Conservation (phyloP, 2,888 invertebrate species). For the Athalia cordata region DNA sequence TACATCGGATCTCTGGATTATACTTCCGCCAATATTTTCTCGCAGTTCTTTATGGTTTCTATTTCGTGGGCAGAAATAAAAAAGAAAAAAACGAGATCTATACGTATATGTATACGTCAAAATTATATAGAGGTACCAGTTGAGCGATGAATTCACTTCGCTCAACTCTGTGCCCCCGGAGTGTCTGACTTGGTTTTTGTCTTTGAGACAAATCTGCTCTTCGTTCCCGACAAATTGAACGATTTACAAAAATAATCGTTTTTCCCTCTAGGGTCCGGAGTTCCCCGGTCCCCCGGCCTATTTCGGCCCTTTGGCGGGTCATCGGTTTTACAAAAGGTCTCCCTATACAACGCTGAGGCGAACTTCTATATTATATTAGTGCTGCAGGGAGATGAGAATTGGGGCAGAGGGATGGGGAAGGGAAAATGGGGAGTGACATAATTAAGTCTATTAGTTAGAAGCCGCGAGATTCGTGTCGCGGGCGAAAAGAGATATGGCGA, state of each 20-base stretch:
- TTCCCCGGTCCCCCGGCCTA: not conserved
- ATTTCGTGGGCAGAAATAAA: not conserved
- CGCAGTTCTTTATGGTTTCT: not conserved
- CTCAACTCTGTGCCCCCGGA: not conserved
- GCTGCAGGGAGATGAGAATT: conserved; percentile 1
- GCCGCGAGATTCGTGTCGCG: conserved; percentile 19
- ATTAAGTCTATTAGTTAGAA: conserved; percentile 56
- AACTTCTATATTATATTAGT: conserved; percentile 44
- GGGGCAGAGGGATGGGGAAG: conserved; percentile 7
- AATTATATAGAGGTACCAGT: not conserved
- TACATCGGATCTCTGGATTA: not conserved
- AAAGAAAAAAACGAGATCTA: not conserved
- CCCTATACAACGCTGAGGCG: conserved; percentile 36
- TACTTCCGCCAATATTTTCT: not conserved
- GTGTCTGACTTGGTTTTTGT: conserved; percentile 8
- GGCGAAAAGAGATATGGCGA: not conserved
- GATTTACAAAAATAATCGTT: conserved; percentile 57
- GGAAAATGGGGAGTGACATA: conserved; percentile 46
- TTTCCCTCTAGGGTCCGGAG: conserved; percentile 39
- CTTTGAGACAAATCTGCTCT: conserved; percentile 40
- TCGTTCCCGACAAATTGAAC: conserved; percentile 55
- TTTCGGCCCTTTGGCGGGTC: conserved; percentile 42
- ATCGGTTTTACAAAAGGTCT: conserved; percentile 49
- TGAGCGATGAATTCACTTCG: conserved; percentile 1
- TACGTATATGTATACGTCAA: not conserved